These are phyloP conservation scores for Geophilus truncorum DNA, from an alignment of 2,888 invertebrate genomes.

Conservation along the genomic window DNA sequence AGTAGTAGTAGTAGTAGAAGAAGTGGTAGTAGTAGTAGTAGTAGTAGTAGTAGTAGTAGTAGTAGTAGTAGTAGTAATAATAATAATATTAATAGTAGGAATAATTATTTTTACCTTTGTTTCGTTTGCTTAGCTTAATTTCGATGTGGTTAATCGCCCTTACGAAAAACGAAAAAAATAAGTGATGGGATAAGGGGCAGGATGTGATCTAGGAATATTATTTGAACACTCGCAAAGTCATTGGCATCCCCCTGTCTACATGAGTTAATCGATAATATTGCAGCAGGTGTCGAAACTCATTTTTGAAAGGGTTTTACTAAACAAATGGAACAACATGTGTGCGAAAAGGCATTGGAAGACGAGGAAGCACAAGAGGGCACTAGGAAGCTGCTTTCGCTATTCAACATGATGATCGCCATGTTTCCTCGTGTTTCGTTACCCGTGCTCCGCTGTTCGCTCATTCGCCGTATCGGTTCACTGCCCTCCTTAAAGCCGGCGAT, in stretches of 20 bases:
- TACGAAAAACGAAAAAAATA: too few species aligned
- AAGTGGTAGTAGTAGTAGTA: too few species aligned
- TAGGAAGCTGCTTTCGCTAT: slow-evolving; percentile 8
- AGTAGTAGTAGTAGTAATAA: too few species aligned
- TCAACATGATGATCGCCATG: slow-evolving; percentile 19
- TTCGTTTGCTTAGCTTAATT: too few species aligned
- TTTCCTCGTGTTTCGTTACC: slow-evolving; percentile 27
- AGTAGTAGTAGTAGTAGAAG: too few species aligned
- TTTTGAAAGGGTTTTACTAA: not conserved
- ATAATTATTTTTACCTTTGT: too few species aligned
- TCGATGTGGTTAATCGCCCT: too few species aligned
- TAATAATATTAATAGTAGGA: too few species aligned
- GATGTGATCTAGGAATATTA: not conserved
- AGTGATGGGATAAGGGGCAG: not conserved
- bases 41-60: too few species aligned
- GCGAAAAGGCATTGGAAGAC: slow-evolving; percentile 1
- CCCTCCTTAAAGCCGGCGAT: not conserved
- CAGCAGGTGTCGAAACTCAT: slow-evolving; percentile 18
- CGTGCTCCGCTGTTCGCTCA: not conserved
- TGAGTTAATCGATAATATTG: slow-evolving; percentile 2
- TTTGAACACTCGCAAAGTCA: not conserved
- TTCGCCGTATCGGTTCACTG: not conserved
- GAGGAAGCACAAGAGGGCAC: slow-evolving; percentile 21
- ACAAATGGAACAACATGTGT: slow-evolving; percentile 19
- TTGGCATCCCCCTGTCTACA: not conserved